Base-by-base conservation (phyloP, 37 sponge, comb jelly and placozoan species). In the Haliclona indistincta region DNA sequence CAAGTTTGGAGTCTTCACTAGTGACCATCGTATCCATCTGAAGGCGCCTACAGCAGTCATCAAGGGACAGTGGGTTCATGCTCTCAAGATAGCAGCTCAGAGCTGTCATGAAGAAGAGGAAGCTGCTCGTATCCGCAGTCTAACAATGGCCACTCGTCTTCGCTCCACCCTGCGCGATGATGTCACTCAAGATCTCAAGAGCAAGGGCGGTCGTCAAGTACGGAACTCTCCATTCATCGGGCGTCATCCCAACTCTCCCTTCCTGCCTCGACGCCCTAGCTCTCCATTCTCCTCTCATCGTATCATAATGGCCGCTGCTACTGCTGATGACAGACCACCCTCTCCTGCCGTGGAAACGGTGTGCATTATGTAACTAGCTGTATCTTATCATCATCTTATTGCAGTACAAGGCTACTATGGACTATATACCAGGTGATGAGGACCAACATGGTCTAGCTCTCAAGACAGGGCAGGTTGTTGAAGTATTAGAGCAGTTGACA, bases 381-480 rank as follows among this genome's bases (percentile, higher is more conserved):
- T 58, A 58, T 11, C 25, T 8, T n/a, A 11, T 58, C 25, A 11
- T 58, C 23, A 6, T n/a, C 11, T 58, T n/a, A 17, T 8, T 63
- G 2, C 68, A 90, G 91, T 90, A 61, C 37, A 17, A 23, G 5
- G 82, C 85, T 0, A 68, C 37, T 4, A 69, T 77, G 62, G 70
- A 85, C 73, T 85, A 81, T 66, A 35, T 22, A 15, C 49, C 84
- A 25, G 30, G n/a, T 8, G 34, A 60, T 39, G 61, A 55, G 11
- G 74, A 63, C 17, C n/a, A 42, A 34, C 52, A 23, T 40, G 40
- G 65, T 3, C 58, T 88, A 33, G 42, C 52, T 43, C 77, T 93
- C 73, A 81, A 60, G 15, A 63, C 51, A 19, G 86, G 85, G 15
- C 81, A 93, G 68, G 73, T 74, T 25, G 76, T 93, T 36, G 89